These are phyloP conservation scores for Lophura nycthemera DNA, from an alignment of 2,113 vertebrate species.

Conservation along the genomic window DNA sequence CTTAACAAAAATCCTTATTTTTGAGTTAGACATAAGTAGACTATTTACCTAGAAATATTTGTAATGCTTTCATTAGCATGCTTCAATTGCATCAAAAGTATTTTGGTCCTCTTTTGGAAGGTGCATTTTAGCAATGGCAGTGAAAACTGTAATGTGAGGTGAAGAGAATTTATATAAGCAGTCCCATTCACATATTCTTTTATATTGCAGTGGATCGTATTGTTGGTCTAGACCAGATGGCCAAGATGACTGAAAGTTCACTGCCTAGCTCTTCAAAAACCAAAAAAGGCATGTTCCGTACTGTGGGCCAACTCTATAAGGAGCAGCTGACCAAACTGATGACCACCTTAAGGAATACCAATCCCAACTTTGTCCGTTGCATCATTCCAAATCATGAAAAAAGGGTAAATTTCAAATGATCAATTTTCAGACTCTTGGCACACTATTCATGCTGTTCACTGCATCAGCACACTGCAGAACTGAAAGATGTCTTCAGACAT, in stretches of 20 bases:
- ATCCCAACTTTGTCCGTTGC: conserved; percentile 97
- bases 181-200: not conserved
- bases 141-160: not conserved
- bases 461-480: not conserved
- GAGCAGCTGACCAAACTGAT: conserved; percentile 96
- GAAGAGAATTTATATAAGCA: not conserved
- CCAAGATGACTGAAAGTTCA: conserved; percentile 94
- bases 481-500: not conserved
- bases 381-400: conserved; percentile 99
- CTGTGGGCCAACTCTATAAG: conserved; percentile 96
- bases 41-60: not conserved
- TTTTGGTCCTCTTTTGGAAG: not conserved
- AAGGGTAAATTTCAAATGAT: conserved; percentile 78
- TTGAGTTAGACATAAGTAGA: not conserved
- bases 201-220: conserved; percentile 88
- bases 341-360: conserved; percentile 95
- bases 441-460: not conserved
- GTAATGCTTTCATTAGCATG: not conserved
- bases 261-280: conserved; percentile 89
- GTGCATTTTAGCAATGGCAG: not conserved
- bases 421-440: not conserved
- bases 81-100: not conserved
- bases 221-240: conserved; percentile 94
- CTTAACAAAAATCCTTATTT: not conserved
- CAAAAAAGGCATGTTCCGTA: conserved; percentile 99